Conservation (phyloP, 2,113 vertebrate species). For the Epinephelus lanceolatus region DNA sequence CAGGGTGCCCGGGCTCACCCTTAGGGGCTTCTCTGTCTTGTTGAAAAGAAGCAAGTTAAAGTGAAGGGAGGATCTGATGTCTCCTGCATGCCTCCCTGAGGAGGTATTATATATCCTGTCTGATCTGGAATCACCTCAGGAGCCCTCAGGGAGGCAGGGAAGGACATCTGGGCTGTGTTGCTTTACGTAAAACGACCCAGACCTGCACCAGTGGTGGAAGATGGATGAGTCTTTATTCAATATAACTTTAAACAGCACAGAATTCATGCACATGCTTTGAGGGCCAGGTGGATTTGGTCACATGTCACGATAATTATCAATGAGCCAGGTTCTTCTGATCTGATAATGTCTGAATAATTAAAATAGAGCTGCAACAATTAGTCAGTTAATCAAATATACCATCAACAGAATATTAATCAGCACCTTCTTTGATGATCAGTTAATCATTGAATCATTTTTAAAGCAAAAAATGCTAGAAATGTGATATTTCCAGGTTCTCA, state of each 20-base stretch:
- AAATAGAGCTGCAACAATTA: too few relatives aligned
- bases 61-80: neutral
- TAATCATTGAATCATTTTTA: too few relatives aligned
- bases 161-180: constrained; percentile 1
- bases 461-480: too few relatives aligned
- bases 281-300: neutral
- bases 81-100: neutral
- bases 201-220: neutral
- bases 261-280: neutral
- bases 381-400: too few relatives aligned
- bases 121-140: constrained; percentile 12
- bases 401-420: too few relatives aligned
- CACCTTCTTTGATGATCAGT: too few relatives aligned
- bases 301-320: neutral
- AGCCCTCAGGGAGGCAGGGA: neutral
- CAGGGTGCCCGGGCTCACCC: neutral
- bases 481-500: too few relatives aligned
- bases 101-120: neutral
- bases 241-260: neutral
- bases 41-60: constrained; percentile 5
- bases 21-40: neutral
- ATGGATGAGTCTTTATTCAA: neutral
- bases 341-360: neutral
- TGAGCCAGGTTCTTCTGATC: neutral
- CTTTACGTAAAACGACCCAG: neutral